A percentile compares a stretch with the other conserved stretches of the same genome.
Evolutionary conservation across 2,888 invertebrate genomes (phyloP).

Genomic region (Teleogryllus oceanicus): DNA sequence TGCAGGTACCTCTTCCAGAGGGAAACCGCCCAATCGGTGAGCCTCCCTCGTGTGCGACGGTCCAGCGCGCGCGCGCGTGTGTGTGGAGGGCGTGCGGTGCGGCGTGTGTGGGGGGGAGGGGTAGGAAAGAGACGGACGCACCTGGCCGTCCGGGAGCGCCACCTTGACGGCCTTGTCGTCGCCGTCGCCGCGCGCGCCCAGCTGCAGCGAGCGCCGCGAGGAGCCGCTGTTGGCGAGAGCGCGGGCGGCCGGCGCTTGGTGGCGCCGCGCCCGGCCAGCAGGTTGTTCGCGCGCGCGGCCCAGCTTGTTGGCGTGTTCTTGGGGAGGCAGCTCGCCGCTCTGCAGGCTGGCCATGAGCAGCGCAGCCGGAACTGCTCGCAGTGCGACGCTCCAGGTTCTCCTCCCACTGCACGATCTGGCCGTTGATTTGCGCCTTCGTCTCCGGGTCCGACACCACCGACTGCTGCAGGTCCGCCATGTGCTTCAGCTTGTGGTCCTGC

Average conservation of each 20-base stretch:
- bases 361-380: constrained; percentile 94
- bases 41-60: too few relatives aligned
- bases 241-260: constrained; percentile 88
- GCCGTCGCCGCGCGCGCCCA: constrained; percentile 79
- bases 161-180: constrained; percentile 82
- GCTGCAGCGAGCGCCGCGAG: constrained; percentile 74
- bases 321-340: constrained; percentile 88
- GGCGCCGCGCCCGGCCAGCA: constrained; percentile 84
- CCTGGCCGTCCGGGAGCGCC: constrained; percentile 77
- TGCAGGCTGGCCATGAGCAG: constrained; percentile 95
- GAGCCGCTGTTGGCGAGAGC: constrained; percentile 81
- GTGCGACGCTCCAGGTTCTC: constrained; percentile 91
- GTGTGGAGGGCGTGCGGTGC: not conserved
- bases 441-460: constrained; percentile 93
- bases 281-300: too few relatives aligned
- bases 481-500: constrained; percentile 95
- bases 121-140: constrained; percentile 38
- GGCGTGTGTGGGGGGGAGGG: not conserved
- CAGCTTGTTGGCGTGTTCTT: constrained; percentile 88
- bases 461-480: constrained; percentile 97
- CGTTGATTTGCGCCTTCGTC: constrained; percentile 84
- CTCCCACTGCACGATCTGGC: constrained; percentile 94
- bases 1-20: too few relatives aligned
- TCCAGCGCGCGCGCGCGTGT: too few relatives aligned
- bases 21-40: too few relatives aligned